Evolutionary conservation across 2,113 vertebrate species (phyloP).

Genomic region (Istiophorus platypterus): DNA sequence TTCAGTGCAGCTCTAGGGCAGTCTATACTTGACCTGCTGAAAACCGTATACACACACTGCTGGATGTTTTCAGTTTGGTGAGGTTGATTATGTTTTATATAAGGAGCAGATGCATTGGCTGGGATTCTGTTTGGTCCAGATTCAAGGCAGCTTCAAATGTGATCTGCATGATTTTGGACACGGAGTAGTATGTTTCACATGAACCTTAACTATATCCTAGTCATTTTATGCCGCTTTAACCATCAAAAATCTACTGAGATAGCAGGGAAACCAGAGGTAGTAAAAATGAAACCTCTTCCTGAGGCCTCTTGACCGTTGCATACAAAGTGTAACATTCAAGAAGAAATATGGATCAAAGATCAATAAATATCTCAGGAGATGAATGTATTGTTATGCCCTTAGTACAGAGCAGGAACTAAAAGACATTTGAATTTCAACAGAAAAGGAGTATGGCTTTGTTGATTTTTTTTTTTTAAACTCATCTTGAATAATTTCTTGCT

Average conservation of each 20-base stretch:
- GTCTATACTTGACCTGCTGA: slow-evolving; percentile 39
- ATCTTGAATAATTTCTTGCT: slow-evolving; percentile 52
- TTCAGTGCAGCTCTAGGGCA: slow-evolving; percentile 42
- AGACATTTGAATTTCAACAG: slow-evolving; percentile 16
- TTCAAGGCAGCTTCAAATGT: slow-evolving; percentile 37
- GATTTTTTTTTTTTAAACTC: slow-evolving; percentile 49
- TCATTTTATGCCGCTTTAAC: slow-evolving; percentile 19
- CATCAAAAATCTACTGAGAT: slow-evolving; percentile 16
- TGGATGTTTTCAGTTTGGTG: slow-evolving; percentile 51
- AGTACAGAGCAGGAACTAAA: slow-evolving; percentile 28
- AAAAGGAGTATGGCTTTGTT: slow-evolving; percentile 18
- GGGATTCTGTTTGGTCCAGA: slow-evolving; percentile 29
- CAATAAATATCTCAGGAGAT: slow-evolving; percentile 21
- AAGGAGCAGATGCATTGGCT: slow-evolving; percentile 60
- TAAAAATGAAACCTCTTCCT: neutral
- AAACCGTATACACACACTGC: slow-evolving; percentile 43
- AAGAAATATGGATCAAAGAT: slow-evolving; percentile 31
- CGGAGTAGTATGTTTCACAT: slow-evolving; percentile 20
- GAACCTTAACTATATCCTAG: slow-evolving; percentile 31
- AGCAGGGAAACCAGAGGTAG: neutral
- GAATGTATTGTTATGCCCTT: slow-evolving; percentile 6
- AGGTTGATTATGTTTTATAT: slow-evolving; percentile 65
- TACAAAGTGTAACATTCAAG: slow-evolving; percentile 3
- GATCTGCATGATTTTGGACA: slow-evolving; percentile 22
- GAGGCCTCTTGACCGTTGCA: neutral